Evolutionary conservation across 2,113 vertebrate genomes (phyloP), one percentile per base, ranked within the genome.

Genomic region (Scopus umbretta): DNA sequence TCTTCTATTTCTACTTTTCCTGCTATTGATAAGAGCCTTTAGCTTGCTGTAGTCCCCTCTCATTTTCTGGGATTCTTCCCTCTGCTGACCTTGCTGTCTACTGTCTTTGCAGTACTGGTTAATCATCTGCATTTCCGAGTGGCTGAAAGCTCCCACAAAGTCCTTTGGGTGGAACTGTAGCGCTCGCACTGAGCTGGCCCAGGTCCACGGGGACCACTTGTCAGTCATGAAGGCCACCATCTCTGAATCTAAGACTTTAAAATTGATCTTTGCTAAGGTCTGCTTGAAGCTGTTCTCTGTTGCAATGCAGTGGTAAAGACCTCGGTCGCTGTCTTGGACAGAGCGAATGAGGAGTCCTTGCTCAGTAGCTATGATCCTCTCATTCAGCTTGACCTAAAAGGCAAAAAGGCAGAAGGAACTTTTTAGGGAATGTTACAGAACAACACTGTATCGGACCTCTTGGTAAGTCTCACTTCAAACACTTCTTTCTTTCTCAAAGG

Each of bases 61-160:
- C 81, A 98, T 98, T 94, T 98, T 98, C 30, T 97, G 80, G 52
- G 98, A 14, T 75, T 98, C 94, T 91, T 98, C 97, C 45, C 97
- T 97, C 47, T 98, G 98, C 50, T 96, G 98, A 7, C 97, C 96
- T 55, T 98, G 98, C 97, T 99, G 99, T 89, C 98, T 98, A 55
- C 98, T 99, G 96, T 99, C 99, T 88, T 99, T 99, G 97, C 99
- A 99, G 97, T 99, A 99, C 73, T 99, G 99, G 70, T 99, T 99
- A 34, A 99, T 99, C 76, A 99, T 99, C 89, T 99, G 97, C 95
- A 98, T 99, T 96, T 99, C 99, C 0, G 99, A 97, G 11, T 99
- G 98, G 94, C 98, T 99, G 97, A 99, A 99, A 29, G 98, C 98
- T 16, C 98, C 98, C 94, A 99, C 96, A 63, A 99, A 98, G 93